Base-by-base conservation (phyloP, 92 coral and sea anemone species). In the Phenganax stokvisi region DNA sequence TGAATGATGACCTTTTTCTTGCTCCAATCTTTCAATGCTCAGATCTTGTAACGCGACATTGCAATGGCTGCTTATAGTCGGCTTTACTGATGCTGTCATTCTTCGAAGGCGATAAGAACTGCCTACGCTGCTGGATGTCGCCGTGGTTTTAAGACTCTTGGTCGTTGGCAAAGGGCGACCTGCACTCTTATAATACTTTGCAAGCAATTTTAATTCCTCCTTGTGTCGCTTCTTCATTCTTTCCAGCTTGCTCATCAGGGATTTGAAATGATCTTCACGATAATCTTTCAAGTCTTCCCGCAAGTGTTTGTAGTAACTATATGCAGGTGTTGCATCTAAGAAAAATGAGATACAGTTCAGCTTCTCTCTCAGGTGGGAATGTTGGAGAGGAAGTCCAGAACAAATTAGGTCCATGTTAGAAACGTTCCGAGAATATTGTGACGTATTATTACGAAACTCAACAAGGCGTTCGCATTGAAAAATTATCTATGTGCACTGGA, bases 1-100 rank as follows among this genome's bases (percentile, higher is more conserved):
- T 51, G 61, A n/a, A 25, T 12, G 15, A 15, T 53, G 61, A 0
- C 29, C 47, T 37, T 37, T 29, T 44, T 10, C 72, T 8, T 47
- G 57, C 30, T 64, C 74, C 9, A 47, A 7, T 9, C 12, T 12
- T 27, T 64, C 60, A n/a, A 51, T 37, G 56, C 25, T 61, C 57
- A 79, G 9, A 8, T 59, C 83, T 54, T 79, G 73, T 53, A 79
- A 53, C 20, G 74, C 83, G 53, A 63, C n/a, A 53, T 79, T 64
- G 53, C 54, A n/a, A 9, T 52, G 59, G 12, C 31, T 25, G 17
- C 27, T 73, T 13, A 79, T 0, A 9, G 51, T 56, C 53, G 83
- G 83, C 9, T 52, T 13, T 15, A 79, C 83, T 53, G 73, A 6
- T 6, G 83, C 73, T 28, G 51, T 79, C 83, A 79, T 79, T 54